Conservation (phyloP, 2,888 invertebrate species). For the Scaeva pyrastri region DNA sequence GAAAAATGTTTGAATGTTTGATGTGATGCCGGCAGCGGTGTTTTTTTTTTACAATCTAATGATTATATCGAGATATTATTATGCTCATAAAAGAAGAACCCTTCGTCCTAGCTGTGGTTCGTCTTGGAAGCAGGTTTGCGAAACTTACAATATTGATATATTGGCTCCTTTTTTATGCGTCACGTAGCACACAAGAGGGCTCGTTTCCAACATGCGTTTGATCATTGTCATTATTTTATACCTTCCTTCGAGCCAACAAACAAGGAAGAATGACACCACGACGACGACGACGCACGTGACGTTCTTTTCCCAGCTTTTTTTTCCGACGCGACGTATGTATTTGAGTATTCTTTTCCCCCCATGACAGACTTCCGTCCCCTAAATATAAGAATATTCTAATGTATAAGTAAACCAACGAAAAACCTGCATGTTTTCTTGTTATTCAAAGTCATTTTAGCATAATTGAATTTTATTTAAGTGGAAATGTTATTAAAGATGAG, state of each 20-base stretch:
- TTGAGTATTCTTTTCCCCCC: neutral
- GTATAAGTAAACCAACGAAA: neutral
- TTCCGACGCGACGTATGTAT: neutral
- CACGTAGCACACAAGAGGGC: slow-evolving; percentile 22
- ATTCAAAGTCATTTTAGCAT: slow-evolving; percentile 15
- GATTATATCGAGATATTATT: neutral
- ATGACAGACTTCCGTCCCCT: neutral
- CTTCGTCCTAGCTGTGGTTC: neutral
- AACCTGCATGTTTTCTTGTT: slow-evolving; percentile 23
- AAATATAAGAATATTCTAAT: slow-evolving; percentile 13
- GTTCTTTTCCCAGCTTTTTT: neutral
- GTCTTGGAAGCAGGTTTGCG: neutral
- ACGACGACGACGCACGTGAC: neutral
- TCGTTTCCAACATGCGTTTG: slow-evolving; percentile 4
- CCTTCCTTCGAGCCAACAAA: neutral
- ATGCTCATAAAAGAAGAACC: neutral
- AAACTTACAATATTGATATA: slow-evolving; percentile 22
- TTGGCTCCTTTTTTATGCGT: slow-evolving; percentile 4
- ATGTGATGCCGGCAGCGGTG: neutral
- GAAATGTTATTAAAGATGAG: slow-evolving; percentile 30
- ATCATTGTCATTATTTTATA: slow-evolving; percentile 2
- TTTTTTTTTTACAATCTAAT: slow-evolving; percentile 4
- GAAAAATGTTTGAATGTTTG: neutral
- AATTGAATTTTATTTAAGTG: slow-evolving; percentile 29
- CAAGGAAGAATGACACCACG: neutral